phyloP scores from a whole-genome alignment of 2,888 invertebrate genomes.

The Esperia sulphurella region DNA sequence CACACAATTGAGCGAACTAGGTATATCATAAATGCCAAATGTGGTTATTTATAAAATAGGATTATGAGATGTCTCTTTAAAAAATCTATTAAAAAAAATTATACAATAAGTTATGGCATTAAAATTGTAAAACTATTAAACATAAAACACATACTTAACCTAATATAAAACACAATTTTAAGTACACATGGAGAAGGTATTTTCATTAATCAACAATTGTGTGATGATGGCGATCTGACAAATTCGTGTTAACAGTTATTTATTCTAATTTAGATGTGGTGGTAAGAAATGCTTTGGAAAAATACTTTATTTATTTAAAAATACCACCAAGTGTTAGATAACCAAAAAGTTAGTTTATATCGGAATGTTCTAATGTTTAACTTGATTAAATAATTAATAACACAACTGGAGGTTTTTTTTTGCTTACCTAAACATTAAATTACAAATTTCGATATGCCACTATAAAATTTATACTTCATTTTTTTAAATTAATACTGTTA shows the following conservation, averaged over 20 bases:
- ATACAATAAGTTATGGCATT: conserved; percentile 77
- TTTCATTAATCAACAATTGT: neutral
- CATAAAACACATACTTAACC: conserved; percentile 55
- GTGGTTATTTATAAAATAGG: conserved; percentile 10
- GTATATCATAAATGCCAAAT: neutral
- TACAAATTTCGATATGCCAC: conserved; percentile 50
- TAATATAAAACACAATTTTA: conserved; percentile 65
- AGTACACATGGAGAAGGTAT: conserved; percentile 8
- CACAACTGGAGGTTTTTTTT: conserved; percentile 2
- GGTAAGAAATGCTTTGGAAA: conserved; percentile 14
- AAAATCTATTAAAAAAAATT: conserved; percentile 59
- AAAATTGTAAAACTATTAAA: conserved; percentile 42
- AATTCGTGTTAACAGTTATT: conserved; percentile 12
- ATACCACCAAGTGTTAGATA: neutral
- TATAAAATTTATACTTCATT: conserved; percentile 19
- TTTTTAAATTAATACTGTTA: conserved; percentile 62
- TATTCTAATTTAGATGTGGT: neutral
- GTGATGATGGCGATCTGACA: conserved; percentile 14
- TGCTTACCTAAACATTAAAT: conserved; percentile 24
- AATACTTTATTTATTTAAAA: neutral
- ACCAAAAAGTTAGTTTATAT: conserved; percentile 15
- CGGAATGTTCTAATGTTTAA: conserved; percentile 28
- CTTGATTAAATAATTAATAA: conserved; percentile 16
- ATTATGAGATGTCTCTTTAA: conserved; percentile 16
- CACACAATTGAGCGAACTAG: neutral